These are phyloP conservation scores for Glossophaga mutica DNA, from an alignment of 2,797 vertebrate species.

Conservation along the genomic window DNA sequence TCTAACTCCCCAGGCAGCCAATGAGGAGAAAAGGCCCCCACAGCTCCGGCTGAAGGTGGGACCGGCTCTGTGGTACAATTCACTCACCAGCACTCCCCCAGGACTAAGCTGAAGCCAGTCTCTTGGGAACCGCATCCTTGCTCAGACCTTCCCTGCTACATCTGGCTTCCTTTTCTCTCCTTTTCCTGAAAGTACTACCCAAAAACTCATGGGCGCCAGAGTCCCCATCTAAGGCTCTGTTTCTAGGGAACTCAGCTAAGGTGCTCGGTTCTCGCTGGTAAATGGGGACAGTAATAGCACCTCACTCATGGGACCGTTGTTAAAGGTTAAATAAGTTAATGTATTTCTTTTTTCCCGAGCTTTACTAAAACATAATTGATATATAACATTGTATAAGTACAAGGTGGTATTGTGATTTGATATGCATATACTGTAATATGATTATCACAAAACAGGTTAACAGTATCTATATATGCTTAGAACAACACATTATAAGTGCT, in stretches of 20 bases:
- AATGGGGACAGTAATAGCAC: neutral
- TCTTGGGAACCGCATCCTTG: neutral
- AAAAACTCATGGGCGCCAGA: neutral
- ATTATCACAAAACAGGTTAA: neutral
- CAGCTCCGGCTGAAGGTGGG: neutral
- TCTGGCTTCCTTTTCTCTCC: neutral
- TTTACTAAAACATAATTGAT: neutral
- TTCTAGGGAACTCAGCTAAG: neutral
- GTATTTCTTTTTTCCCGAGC: neutral
- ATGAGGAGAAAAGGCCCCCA: neutral
- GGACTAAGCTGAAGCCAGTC: neutral
- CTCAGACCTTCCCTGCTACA: neutral
- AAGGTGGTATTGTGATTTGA: neutral
- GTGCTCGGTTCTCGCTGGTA: neutral
- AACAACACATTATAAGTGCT: neutral
- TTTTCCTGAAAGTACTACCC: neutral
- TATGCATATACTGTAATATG: neutral
- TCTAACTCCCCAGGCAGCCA: neutral
- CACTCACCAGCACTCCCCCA: neutral
- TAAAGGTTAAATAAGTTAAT: neutral
- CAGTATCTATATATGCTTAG: neutral
- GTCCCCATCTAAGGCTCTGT: neutral
- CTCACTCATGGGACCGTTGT: too few relatives aligned
- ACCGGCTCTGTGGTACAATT: neutral
- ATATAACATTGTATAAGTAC: neutral